These are phyloP conservation scores for Drosophila punjabiensis DNA, from an alignment of 1,140 invertebrate genomes.

Conservation along the genomic window DNA sequence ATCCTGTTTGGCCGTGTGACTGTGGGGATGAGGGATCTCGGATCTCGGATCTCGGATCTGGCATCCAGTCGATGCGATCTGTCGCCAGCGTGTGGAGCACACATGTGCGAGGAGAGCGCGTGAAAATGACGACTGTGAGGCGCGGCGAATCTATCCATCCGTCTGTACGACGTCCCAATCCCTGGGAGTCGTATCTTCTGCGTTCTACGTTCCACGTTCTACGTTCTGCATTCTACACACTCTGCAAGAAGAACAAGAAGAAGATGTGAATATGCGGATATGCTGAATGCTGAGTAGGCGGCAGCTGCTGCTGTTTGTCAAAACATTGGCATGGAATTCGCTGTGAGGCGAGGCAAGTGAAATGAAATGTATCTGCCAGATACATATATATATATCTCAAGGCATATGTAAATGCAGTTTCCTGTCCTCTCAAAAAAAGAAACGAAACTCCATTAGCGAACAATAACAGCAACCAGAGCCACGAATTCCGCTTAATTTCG, in stretches of 20 bases:
- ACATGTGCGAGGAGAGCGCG: slow-evolving; percentile 56
- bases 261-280: slow-evolving; percentile 44
- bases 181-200: slow-evolving; percentile 14
- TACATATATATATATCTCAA: slow-evolving; percentile 47
- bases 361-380: slow-evolving; percentile 66
- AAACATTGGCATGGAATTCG: slow-evolving; percentile 59
- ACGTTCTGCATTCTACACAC: slow-evolving; percentile 8
- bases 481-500: slow-evolving; percentile 59
- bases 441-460: slow-evolving; percentile 45
- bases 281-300: slow-evolving; percentile 58
- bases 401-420: slow-evolving; percentile 56
- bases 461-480: slow-evolving; percentile 31
- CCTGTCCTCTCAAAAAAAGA: slow-evolving; percentile 26
- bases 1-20: slow-evolving; percentile 43
- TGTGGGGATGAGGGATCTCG: not conserved
- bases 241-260: not conserved
- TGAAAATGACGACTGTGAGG: slow-evolving; percentile 54
- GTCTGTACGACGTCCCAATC: not conserved
- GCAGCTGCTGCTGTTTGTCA: slow-evolving; percentile 67
- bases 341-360: slow-evolving; percentile 50
- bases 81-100: slow-evolving; percentile 57
- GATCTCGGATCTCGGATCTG: not conserved
- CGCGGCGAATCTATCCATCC: slow-evolving; percentile 33
- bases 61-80: slow-evolving; percentile 43
- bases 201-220: slow-evolving; percentile 18